phyloP scores from a whole-genome alignment of 2,888 invertebrate genomes.

The Rhodophaea formosa region DNA sequence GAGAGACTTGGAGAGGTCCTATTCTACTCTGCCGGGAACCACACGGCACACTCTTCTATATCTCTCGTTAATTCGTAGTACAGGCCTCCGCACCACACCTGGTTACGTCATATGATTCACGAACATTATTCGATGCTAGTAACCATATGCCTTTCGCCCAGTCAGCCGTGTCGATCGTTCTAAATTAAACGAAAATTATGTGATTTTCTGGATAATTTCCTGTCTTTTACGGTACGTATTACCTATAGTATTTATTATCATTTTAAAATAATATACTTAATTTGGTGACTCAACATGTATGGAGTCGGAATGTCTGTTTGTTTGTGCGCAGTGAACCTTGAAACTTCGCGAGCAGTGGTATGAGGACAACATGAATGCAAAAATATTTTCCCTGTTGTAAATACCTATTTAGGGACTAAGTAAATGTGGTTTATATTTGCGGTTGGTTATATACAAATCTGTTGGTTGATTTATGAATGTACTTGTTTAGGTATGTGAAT shows the following conservation, averaged over 20 bases:
- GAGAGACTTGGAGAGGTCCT: too few species aligned
- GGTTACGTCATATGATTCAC: constrained; percentile 6
- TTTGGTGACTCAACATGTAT: too few species aligned
- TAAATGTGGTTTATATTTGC: background rate
- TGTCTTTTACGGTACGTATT: background rate
- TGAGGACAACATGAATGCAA: background rate
- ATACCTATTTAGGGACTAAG: background rate
- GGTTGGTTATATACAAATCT: too few species aligned
- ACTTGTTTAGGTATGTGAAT: too few species aligned
- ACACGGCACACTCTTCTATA: background rate
- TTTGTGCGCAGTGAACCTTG: constrained; percentile 7
- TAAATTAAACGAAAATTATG: background rate
- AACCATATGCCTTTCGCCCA: background rate
- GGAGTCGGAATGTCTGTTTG: background rate
- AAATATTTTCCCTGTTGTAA: background rate
- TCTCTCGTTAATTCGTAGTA: background rate
- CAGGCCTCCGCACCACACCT: background rate
- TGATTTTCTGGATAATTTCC: background rate
- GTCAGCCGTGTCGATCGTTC: background rate
- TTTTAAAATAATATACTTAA: background rate
- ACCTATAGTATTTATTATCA: background rate
- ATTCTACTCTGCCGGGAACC: too few species aligned
- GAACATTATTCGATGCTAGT: background rate
- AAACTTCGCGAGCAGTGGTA: background rate
- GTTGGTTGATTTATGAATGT: too few species aligned